Conservation (phyloP, 2,888 invertebrate species). For the Drosophila percnosoma region DNA sequence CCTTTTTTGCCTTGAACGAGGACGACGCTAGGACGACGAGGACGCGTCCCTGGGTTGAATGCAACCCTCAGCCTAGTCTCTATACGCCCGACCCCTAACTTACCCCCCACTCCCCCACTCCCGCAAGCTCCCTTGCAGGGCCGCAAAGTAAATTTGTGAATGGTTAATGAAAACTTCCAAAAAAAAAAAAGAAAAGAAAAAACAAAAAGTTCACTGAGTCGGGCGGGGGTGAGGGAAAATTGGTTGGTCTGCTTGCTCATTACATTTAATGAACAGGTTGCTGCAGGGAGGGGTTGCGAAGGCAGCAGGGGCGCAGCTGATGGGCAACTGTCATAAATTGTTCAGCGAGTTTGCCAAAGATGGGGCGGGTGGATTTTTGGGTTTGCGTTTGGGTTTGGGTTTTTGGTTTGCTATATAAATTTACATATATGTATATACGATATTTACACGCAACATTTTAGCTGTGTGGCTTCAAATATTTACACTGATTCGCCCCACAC, state of each 20-base stretch:
- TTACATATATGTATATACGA: constrained; percentile 77
- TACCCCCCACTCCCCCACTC: not conserved
- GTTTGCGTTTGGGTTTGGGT: constrained; percentile 22
- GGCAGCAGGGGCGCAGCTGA: constrained; percentile 44
- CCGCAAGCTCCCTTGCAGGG: constrained; percentile 18
- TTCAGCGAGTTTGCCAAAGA: constrained; percentile 20
- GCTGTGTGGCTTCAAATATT: constrained; percentile 73
- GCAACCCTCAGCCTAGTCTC: constrained; percentile 18
- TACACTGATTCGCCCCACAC: constrained; percentile 66
- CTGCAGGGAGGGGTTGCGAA: not conserved
- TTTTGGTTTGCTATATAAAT: constrained; percentile 62
- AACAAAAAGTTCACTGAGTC: constrained; percentile 25
- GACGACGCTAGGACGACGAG: constrained; percentile 34
- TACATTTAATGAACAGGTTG: constrained; percentile 75
- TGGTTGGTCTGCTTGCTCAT: constrained; percentile 64
- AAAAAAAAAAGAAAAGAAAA: constrained; percentile 31
- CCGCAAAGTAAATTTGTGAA: constrained; percentile 82
- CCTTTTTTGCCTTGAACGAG: constrained; percentile 57
- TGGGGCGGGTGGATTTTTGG: not conserved
- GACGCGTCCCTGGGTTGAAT: constrained; percentile 47
- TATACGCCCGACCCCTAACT: not conserved
- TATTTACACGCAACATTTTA: constrained; percentile 80
- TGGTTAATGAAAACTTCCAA: constrained; percentile 80
- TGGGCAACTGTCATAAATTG: constrained; percentile 76
- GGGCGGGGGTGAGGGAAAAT: constrained; percentile 9